phyloP scores from a whole-genome alignment of 2,113 vertebrate species.

The Carlito syrichta region DNA sequence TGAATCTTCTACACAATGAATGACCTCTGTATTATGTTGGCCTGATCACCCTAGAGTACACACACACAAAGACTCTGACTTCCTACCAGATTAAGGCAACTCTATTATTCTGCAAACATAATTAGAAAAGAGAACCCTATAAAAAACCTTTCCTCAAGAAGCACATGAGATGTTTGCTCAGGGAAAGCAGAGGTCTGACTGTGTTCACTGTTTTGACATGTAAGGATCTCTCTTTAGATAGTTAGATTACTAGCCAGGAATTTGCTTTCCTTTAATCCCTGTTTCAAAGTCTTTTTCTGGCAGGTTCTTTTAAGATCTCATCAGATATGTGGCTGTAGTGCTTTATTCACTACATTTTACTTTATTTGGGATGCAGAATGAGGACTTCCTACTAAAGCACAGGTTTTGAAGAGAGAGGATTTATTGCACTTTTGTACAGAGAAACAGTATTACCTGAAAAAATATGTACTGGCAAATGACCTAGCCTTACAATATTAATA shows the following conservation, averaged over 20 bases:
- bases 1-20: not conserved
- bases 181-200: not conserved
- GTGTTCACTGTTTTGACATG: not conserved
- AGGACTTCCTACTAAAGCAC: not conserved
- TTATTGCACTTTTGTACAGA: constrained; percentile 9
- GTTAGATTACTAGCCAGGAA: not conserved
- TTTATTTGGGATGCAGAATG: constrained; percentile 38
- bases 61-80: not conserved
- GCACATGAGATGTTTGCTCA: not conserved
- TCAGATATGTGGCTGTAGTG: not conserved
- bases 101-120: not conserved
- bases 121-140: not conserved
- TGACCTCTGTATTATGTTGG: not conserved
- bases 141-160: not conserved
- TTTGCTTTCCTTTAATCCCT: not conserved
- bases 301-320: constrained; percentile 19
- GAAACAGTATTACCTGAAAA: constrained; percentile 39
- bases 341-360: constrained; percentile 43
- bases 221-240: not conserved
- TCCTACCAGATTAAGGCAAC: not conserved
- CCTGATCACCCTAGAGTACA: not conserved
- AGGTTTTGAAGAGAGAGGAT: constrained; percentile 34
- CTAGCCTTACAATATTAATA: constrained; percentile 58
- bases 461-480: constrained; percentile 16
- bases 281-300: constrained; percentile 27